Evolutionary conservation across 2,888 invertebrate species (phyloP).

Genomic region (Ormyrus rosae): DNA sequence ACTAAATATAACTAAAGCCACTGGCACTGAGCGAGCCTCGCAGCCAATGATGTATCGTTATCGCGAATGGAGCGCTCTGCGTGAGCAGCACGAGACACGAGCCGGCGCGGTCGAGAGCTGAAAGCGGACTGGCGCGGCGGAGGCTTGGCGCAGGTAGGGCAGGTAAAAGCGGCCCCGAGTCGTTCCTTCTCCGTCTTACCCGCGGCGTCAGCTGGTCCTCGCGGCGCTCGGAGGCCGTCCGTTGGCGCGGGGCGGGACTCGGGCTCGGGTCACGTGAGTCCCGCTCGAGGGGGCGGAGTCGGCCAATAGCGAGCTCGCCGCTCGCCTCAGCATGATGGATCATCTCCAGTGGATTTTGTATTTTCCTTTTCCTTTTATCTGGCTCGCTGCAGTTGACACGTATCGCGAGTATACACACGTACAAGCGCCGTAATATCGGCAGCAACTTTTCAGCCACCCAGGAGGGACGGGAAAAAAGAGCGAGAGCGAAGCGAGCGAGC

Average conservation of each 20-base stretch:
- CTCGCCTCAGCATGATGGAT: conserved; percentile 74
- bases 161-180: conserved; percentile 67
- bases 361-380: conserved; percentile 74
- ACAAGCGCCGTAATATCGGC: conserved; percentile 58
- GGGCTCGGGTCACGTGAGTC: conserved; percentile 64
- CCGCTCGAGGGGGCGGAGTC: conserved; percentile 64
- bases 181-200: conserved; percentile 39
- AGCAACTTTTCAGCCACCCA: conserved; percentile 61
- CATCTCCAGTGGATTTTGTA: conserved; percentile 71
- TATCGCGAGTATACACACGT: conserved; percentile 64
- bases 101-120: conserved; percentile 60
- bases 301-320: conserved; percentile 68
- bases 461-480: conserved; percentile 4
- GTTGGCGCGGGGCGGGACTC: conserved; percentile 58
- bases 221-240: conserved; percentile 45
- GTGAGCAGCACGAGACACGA: conserved; percentile 38
- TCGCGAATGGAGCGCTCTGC: background rate
- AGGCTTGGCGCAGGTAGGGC: conserved; percentile 62
- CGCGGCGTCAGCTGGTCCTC: background rate
- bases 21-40: background rate
- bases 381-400: conserved; percentile 75
- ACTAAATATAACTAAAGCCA: background rate
- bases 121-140: conserved; percentile 62
- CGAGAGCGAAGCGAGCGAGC: conserved; percentile 13
- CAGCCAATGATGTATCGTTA: background rate